Evolutionary conservation across 2,888 invertebrate genomes (phyloP).

Genomic region (Lepidocyrtoides sp.): DNA sequence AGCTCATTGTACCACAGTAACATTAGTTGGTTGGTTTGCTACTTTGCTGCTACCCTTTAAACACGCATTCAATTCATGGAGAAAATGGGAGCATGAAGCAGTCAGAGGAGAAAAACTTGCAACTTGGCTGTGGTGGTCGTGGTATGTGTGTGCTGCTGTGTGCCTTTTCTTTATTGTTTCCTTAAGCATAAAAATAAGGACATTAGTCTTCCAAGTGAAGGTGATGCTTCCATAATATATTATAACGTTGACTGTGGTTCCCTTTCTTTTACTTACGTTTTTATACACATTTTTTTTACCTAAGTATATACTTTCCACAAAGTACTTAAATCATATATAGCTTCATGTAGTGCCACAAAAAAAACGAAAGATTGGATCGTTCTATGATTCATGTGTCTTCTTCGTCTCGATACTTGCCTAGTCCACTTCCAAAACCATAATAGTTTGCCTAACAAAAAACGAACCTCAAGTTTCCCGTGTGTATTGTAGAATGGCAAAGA

Average conservation of each 20-base stretch:
- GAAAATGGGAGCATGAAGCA: neutral
- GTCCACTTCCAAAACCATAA: neutral
- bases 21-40: too few species aligned
- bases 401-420: neutral
- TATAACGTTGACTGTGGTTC: too few species aligned
- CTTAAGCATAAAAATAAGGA: slow-evolving; percentile 31
- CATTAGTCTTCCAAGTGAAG: neutral
- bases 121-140: too few species aligned
- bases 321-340: slow-evolving; percentile 22
- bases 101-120: neutral
- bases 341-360: slow-evolving; percentile 31
- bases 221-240: slow-evolving; percentile 2
- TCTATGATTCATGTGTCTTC: slow-evolving; percentile 72
- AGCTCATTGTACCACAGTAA: too few species aligned
- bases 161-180: slow-evolving; percentile 7
- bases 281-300: neutral
- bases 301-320: neutral
- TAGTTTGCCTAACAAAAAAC: neutral
- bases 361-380: slow-evolving; percentile 52
- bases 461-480: slow-evolving; percentile 65
- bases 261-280: too few species aligned
- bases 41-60: slow-evolving; percentile 26
- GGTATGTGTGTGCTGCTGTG: neutral
- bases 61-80: slow-evolving; percentile 20
- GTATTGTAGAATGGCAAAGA: slow-evolving; percentile 82